phyloP scores from a whole-genome alignment of 2,888 invertebrate species.

The Pristionchus exspectatus region DNA sequence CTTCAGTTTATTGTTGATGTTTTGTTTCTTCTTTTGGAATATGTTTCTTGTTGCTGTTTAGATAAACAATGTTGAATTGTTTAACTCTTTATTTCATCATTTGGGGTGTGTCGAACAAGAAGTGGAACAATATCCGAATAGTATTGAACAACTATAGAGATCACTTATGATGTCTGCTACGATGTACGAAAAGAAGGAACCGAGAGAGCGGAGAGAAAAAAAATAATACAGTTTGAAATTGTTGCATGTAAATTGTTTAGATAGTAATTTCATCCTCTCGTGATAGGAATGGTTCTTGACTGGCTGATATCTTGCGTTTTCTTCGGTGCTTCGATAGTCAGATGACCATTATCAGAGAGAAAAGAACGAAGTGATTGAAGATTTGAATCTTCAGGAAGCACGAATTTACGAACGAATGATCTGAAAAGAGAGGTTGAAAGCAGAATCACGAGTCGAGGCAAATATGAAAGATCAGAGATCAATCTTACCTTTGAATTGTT shows the following conservation, averaged over 20 bases:
- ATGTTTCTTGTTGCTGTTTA: too few relatives aligned
- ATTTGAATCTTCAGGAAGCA: slow-evolving; percentile 48
- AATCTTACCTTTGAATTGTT: slow-evolving; percentile 53
- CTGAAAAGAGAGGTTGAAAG: background rate
- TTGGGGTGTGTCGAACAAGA: too few relatives aligned
- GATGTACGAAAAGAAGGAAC: too few relatives aligned
- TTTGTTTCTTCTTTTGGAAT: too few relatives aligned
- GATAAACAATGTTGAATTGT: too few relatives aligned
- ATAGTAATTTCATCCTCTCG: slow-evolving; percentile 6
- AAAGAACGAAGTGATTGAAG: slow-evolving; percentile 54
- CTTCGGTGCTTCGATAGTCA: slow-evolving; percentile 55
- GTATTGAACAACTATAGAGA: too few relatives aligned
- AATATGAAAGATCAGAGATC: slow-evolving; percentile 37
- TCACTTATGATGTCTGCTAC: too few relatives aligned
- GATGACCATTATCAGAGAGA: slow-evolving; percentile 50
- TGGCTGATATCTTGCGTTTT: background rate
- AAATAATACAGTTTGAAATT: background rate
- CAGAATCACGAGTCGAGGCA: background rate
- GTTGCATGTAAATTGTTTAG: background rate
- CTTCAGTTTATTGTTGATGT: too few relatives aligned
- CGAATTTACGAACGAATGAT: slow-evolving; percentile 53
- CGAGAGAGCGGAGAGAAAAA: too few relatives aligned
- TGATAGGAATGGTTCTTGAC: slow-evolving; percentile 44
- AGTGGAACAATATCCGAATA: too few relatives aligned
- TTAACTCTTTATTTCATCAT: too few relatives aligned